Evolutionary conservation across 2,113 vertebrate species (phyloP), one percentile per base, ranked within the genome.

Genomic region (Peucedramus taeniatus): DNA sequence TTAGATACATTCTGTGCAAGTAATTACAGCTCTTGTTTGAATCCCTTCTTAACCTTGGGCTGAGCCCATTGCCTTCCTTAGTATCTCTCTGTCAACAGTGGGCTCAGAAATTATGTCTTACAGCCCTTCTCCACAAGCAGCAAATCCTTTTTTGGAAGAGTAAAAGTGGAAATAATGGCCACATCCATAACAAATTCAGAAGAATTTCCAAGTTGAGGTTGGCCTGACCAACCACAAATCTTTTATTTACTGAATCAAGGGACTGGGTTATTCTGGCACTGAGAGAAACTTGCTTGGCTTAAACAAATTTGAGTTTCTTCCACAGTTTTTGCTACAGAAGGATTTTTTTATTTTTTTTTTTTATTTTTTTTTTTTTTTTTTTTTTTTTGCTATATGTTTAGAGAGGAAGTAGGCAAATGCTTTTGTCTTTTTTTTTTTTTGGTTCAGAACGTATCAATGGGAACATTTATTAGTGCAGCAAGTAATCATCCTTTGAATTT

Each of bases 21-120:
- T 61, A 51, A 70, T 53, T 65, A 50, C 21, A 81, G 40, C 59
- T 57, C 39, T n/a, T 40, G 3, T 30, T 33, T 81, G 91, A 83
- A 76, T 59, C 35, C 53, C 15, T 11, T 69, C 13, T 79, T 56
- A 83, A 30, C 26, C 14, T 1, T n/a, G 35, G 44, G 15, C 35
- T 53, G 31, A 66, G n/a, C 5, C 35, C 24, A 23, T 6, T 40
- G 31, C 10, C 8, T 6, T 21, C 27, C 51, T 89, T 44, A 31
- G 9, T 17, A 31, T 40, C 51, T 53, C 53, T 65, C 42, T 83
- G 17, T 18, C 78, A 53, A 13, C 18, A 49, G 2, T 8, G 19
- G 11, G 33, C 83, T 90, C 45, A 80, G 35, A 28, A 1, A 0
- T 8, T 7, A 10, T 1, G 1, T 40, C 19, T n/a, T 17, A 35